Evolutionary conservation across 2,888 invertebrate species (phyloP).

Genomic region (Eristalis intricaria): DNA sequence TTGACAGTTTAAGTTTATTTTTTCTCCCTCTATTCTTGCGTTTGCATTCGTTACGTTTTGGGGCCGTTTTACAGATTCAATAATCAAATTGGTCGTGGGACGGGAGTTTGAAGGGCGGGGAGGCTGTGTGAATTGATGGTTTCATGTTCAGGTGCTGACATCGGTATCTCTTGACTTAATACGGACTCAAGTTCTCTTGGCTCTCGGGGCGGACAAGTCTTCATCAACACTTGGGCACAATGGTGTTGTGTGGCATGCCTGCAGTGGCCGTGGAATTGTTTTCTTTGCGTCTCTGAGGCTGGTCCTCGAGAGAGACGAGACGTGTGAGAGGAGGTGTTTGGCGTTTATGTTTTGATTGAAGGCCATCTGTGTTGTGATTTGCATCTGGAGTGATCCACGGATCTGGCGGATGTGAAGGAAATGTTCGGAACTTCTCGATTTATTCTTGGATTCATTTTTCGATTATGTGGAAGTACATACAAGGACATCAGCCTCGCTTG

Average conservation of each 20-base stretch:
- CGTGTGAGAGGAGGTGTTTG: background rate
- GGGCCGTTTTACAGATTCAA: background rate
- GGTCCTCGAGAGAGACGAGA: no score
- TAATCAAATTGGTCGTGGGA: conserved; percentile 4
- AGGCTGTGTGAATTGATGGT: conserved; percentile 21
- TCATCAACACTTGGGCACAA: conserved; percentile 2
- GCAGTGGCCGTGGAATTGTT: background rate
- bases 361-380: background rate
- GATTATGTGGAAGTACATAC: no score
- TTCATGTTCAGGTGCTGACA: conserved; percentile 11
- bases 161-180: conserved; percentile 8
- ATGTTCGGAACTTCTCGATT: background rate
- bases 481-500: background rate
- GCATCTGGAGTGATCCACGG: background rate
- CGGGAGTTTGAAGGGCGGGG: background rate
- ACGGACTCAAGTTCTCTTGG: conserved; percentile 3
- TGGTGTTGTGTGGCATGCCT: background rate
- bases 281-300: background rate
- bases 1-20: conserved; percentile 21
- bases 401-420: background rate
- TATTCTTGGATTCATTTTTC: background rate
- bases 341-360: background rate
- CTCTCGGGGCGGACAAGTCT: background rate
- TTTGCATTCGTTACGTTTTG: background rate
- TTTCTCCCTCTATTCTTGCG: background rate